These are phyloP conservation scores for Trachymyrmex septentrionalis DNA, from an alignment of 1,140 invertebrate species.

Conservation along the genomic window DNA sequence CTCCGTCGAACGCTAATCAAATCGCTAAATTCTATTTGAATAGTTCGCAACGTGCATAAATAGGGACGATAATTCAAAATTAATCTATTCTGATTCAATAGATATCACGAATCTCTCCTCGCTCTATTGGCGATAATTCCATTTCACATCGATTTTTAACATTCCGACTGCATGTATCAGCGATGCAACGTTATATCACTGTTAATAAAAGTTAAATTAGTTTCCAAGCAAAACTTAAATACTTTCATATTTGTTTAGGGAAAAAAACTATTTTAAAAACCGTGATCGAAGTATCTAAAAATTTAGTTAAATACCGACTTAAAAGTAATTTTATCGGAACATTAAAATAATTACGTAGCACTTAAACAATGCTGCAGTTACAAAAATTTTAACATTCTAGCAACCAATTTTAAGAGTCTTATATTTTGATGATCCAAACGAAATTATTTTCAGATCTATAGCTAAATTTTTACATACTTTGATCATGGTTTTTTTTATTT, in stretches of 20 bases:
- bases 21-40: conserved; percentile 10
- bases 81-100: conserved; percentile 12
- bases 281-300: no score
- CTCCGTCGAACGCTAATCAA: not conserved
- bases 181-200: not conserved
- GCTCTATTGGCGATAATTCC: not conserved
- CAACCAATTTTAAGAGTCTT: no score
- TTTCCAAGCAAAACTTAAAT: not conserved
- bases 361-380: no score
- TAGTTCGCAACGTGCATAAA: not conserved
- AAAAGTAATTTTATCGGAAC: no score
- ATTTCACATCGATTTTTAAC: conserved; percentile 21
- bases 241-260: not conserved
- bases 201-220: not conserved
- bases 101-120: conserved; percentile 13
- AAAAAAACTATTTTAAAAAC: no score
- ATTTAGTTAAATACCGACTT: no score
- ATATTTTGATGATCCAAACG: no score
- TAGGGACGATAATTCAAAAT: conserved; percentile 25
- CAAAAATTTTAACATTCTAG: no score
- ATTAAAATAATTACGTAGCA: no score
- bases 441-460: no score
- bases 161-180: not conserved
- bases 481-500: no score
- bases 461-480: no score